Evolutionary conservation across 1,140 invertebrate species (phyloP), one percentile per base, ranked within the genome.

Genomic region (Drosophila micromelanica): DNA sequence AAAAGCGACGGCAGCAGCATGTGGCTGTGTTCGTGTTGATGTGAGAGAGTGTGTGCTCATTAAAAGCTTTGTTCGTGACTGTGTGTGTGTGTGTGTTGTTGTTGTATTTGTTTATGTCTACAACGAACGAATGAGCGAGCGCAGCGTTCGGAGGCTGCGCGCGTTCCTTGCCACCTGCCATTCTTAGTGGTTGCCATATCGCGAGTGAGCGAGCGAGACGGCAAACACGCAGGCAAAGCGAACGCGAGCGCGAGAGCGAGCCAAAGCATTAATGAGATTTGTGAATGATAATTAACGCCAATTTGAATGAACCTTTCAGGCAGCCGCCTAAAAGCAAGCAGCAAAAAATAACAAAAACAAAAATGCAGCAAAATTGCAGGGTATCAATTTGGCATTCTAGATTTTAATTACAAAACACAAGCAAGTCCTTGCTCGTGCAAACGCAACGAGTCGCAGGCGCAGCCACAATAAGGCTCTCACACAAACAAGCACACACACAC

Each of bases 111-210:
- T 74, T 74, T 70, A 70, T 62, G 38, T 63, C 56, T 38, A 45
- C 57, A 56, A 45, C 65, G 55, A 42, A 30, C 65, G 60, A 78
- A 71, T 54, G 67, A 82, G 65, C 68, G 76, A 76, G 55, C 67
- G 37, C 51, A 69, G 45, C 76, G 42, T 17, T 76, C 80, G 63
- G 80, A 84, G 80, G 76, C 62, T 84, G 80, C 80, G 80, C 80
- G 46, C 80, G 80, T 59, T 69, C 56, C 71, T 74, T 73, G 72
- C 40, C 71, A 74, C 64, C 71, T 69, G 71, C 51, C 45, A 13
- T 62, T 74, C 43, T 69, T 62, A 74, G 65, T 74, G 71, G 71
- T 74, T 60, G 37, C n/a, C 46, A 9, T n/a, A 13, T 37, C 7
- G 40, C 48, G 55, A 84, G 55, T 11, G 73, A 59, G 80, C 76